Evolutionary conservation across 2,888 invertebrate species (phyloP).

Genomic region (Drosophila nr. perissopoda): DNA sequence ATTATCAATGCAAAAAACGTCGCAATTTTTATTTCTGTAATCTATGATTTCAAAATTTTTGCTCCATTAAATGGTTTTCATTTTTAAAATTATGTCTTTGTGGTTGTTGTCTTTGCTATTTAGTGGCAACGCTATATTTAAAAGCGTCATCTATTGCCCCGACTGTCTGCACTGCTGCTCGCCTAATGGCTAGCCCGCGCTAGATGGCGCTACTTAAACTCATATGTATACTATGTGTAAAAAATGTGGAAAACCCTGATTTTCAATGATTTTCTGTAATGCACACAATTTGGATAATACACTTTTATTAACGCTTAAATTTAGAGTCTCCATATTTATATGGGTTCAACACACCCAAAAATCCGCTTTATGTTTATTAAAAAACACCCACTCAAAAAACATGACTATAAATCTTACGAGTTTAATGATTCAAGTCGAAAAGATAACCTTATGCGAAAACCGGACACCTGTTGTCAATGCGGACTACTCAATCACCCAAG

Average conservation of each 20-base stretch:
- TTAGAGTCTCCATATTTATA: not conserved
- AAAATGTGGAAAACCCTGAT: not conserved
- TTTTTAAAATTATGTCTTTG: not conserved
- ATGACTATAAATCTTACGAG: not conserved
- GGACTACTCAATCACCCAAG: conserved; percentile 22
- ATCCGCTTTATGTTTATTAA: not conserved
- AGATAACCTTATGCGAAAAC: conserved; percentile 15
- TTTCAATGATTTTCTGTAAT: not conserved
- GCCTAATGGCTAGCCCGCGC: not conserved
- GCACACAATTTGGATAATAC: not conserved
- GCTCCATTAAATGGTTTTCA: not conserved
- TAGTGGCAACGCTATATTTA: conserved; percentile 11
- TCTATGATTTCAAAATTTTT: not conserved
- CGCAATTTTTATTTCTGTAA: not conserved
- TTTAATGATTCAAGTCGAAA: conserved; percentile 3
- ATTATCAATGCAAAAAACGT: not conserved
- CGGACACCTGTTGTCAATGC: conserved; percentile 39
- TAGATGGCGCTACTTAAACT: conserved; percentile 29
- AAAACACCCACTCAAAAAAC: not conserved
- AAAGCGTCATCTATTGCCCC: conserved; percentile 15
- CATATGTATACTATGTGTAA: not conserved
- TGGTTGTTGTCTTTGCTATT: conserved; percentile 28
- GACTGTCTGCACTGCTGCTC: fast-evolving
- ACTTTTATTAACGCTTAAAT: not conserved
- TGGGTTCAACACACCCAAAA: not conserved